These are phyloP conservation scores for Diuraphis noxia DNA, from an alignment of 1,140 invertebrate species.

Conservation along the genomic window DNA sequence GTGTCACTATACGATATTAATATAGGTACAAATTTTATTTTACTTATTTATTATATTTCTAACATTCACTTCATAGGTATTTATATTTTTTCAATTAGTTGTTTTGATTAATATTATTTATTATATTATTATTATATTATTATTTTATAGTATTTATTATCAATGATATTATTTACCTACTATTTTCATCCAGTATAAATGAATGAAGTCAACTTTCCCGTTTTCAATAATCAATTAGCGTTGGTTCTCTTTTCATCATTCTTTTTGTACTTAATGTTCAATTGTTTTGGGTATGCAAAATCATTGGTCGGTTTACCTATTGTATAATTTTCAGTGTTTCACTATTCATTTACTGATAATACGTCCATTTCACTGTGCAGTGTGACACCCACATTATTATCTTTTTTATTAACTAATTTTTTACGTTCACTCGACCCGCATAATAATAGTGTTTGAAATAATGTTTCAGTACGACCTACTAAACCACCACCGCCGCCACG, in stretches of 20 bases:
- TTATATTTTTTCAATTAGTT: not conserved
- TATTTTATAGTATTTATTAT: no score
- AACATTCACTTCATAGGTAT: no score
- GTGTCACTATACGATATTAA: not conserved
- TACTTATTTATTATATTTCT: no score
- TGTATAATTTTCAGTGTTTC: no score
- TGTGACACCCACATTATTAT: not conserved
- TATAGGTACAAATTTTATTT: no score
- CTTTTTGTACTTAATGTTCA: not conserved
- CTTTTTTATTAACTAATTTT: not conserved
- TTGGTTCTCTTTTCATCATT: not conserved
- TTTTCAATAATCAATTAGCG: not conserved
- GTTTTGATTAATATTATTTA: no score
- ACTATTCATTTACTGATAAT: not conserved
- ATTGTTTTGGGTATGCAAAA: not conserved
- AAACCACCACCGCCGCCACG: slow-evolving; percentile 68
- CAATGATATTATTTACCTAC: not conserved
- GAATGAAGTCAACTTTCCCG: not conserved
- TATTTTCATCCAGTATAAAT: not conserved
- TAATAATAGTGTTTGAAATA: not conserved
- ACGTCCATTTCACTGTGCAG: not conserved
- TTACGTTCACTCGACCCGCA: not conserved
- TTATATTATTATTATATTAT: no score
- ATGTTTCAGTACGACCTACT: slow-evolving; percentile 59
- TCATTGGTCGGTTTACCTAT: not conserved